Evolutionary conservation across 2,113 vertebrate genomes (phyloP), one percentile per base, ranked within the genome.

Genomic region (Perccottus glenii): DNA sequence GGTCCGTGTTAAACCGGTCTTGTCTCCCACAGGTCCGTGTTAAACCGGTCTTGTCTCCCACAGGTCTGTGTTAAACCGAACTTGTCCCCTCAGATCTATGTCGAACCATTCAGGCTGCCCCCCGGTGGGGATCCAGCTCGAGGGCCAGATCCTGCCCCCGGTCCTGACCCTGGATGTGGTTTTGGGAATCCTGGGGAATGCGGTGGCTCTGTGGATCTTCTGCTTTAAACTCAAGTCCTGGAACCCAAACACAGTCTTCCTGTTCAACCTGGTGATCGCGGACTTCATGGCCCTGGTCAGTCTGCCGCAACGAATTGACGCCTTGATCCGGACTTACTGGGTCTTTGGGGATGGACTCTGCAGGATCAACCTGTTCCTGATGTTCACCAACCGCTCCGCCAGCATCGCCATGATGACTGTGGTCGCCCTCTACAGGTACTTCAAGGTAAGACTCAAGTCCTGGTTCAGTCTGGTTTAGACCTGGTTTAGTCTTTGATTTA

Each of bases 401-500:
- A 93, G 92, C 87, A 90, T 92, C 32, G 84, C 81, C 2, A 89
- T 94, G 51, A 90, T 93, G 87, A 88, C 88, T 0, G 70, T 89
- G 45, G 81, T 93, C 47, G 91, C 91, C 0, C 33, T 92, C n/a
- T 90, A 94, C 64, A 90, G 93, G 40, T 94, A 92, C 78, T 91
- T 92, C 15, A 93, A 92, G 83, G 90, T 90, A 11, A 78, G 70
- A 0, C 48, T 36, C 11, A 6, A 2, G 5, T 48, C 6, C 5
- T 16, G 14, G 5, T 15, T 15, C n/a, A 15, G 14, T 48, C 47
- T 16, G 38, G 38, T 40, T 40, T 46, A 5, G 10, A 11, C 12
- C 12, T 46, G 44, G 5, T 46, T 11, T 46, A 11, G 44, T 46
- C 4, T 7, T 27, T 11, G 44, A 4, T 46, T 46, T 14, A 11